Evolutionary conservation across 2,113 vertebrate genomes (phyloP).

Genomic region (Promerops cafer): DNA sequence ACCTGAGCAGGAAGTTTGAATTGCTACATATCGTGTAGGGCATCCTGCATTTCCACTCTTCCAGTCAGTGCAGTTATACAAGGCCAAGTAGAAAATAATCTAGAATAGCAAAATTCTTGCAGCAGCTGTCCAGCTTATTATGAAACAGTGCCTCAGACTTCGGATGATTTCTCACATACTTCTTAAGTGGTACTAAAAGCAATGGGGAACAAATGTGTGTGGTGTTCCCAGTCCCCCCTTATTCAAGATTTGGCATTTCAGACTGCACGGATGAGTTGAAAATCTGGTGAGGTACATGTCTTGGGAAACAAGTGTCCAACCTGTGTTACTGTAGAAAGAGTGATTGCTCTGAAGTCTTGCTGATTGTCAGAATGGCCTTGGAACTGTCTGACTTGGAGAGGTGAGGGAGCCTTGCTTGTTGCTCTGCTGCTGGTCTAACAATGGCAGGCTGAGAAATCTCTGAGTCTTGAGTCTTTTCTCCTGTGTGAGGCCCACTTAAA

Average conservation of each 20-base stretch:
- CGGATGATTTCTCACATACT: not conserved
- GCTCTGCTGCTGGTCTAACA: not conserved
- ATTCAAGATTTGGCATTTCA: not conserved
- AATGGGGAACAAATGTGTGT: not conserved
- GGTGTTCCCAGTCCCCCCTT: not conserved
- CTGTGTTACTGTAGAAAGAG: not conserved
- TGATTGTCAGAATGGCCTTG: not conserved
- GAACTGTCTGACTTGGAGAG: not conserved
- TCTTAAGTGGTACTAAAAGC: not conserved
- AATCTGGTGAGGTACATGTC: not conserved
- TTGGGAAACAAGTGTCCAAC: not conserved
- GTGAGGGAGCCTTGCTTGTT: not conserved
- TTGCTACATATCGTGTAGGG: slow-evolving; percentile 6
- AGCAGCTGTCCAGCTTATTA: not conserved
- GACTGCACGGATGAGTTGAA: accelerated
- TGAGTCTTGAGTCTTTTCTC: not conserved
- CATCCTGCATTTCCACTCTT: not conserved
- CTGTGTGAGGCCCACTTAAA: not conserved
- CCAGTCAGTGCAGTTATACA: not conserved
- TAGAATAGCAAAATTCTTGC: not conserved
- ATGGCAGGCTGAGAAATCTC: not conserved
- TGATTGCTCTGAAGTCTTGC: not conserved
- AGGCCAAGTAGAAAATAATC: not conserved
- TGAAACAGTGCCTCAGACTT: not conserved
- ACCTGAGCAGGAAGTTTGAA: not conserved